These are phyloP conservation scores for Nipponia nippon DNA, from an alignment of 2,113 vertebrate species.

Conservation along the genomic window DNA sequence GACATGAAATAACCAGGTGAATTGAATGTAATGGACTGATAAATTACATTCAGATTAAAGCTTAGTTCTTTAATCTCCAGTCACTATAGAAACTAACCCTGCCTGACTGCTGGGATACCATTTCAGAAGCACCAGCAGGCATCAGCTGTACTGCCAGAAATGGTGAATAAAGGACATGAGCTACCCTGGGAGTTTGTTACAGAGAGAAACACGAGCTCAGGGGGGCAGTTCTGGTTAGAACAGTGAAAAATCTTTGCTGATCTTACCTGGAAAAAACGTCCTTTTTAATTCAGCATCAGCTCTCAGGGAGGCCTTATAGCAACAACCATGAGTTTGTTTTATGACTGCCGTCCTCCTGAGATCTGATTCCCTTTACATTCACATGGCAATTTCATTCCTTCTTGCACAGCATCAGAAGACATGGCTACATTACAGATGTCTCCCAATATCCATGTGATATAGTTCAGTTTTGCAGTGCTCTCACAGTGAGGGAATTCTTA, in stretches of 20 bases:
- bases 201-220: background rate
- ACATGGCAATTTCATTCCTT: background rate
- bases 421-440: background rate
- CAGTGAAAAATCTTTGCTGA: background rate
- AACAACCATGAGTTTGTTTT: background rate
- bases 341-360: background rate
- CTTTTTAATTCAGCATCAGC: background rate
- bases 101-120: background rate
- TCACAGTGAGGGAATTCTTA: background rate
- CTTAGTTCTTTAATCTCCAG: background rate
- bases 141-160: background rate
- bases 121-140: background rate
- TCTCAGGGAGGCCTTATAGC: background rate
- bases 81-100: constrained; percentile 31
- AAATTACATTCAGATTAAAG: background rate
- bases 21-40: background rate
- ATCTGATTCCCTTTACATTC: background rate
- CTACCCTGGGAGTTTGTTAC: background rate
- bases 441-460: background rate
- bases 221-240: background rate
- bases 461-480: background rate
- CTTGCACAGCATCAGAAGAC: background rate
- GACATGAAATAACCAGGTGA: background rate
- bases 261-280: background rate
- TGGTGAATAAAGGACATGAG: background rate